phyloP scores from a whole-genome alignment of 2,797 vertebrate genomes.

The Poecilia gillii region DNA sequence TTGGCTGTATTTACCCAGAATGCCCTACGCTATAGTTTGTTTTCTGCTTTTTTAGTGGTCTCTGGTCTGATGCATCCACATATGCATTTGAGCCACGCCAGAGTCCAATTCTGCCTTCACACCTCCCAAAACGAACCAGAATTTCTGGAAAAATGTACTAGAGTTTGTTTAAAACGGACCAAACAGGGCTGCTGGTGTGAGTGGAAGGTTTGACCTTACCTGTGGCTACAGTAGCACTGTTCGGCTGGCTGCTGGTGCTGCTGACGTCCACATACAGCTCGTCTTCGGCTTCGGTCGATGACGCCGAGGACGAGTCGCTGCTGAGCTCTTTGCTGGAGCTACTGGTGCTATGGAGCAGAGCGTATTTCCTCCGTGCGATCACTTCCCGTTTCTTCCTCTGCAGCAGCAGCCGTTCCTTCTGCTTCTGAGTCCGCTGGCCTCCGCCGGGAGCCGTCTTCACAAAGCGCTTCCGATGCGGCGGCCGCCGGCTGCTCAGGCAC shows the following conservation, averaged over 20 bases:
- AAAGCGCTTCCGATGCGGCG: constrained; percentile 90
- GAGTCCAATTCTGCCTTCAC: too few species aligned
- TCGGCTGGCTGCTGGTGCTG: constrained; percentile 91
- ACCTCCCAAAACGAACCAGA: too few species aligned
- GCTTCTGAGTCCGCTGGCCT: constrained; percentile 92
- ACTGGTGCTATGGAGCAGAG: constrained; percentile 93
- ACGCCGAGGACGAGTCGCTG: constrained; percentile 91
- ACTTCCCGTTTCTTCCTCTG: constrained; percentile 96
- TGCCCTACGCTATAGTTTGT: too few species aligned
- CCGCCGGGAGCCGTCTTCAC: constrained; percentile 86
- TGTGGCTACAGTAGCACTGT: constrained; percentile 88
- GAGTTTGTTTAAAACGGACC: too few species aligned
- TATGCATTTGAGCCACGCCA: too few species aligned
- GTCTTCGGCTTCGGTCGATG: constrained; percentile 94
- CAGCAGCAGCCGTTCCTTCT: constrained; percentile 93
- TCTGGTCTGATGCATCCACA: too few species aligned
- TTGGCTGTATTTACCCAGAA: too few species aligned
- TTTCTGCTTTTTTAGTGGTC: too few species aligned
- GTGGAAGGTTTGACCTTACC: constrained; percentile 77
- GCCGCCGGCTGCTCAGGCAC: constrained; percentile 85
- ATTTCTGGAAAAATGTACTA: too few species aligned
- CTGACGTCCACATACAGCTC: constrained; percentile 95
- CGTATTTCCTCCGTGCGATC: constrained; percentile 92
- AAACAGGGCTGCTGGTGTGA: too few species aligned
- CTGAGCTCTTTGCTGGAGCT: constrained; percentile 96